phyloP scores from a whole-genome alignment of 2,888 invertebrate genomes.

The Orthonychiurus folsomi region DNA sequence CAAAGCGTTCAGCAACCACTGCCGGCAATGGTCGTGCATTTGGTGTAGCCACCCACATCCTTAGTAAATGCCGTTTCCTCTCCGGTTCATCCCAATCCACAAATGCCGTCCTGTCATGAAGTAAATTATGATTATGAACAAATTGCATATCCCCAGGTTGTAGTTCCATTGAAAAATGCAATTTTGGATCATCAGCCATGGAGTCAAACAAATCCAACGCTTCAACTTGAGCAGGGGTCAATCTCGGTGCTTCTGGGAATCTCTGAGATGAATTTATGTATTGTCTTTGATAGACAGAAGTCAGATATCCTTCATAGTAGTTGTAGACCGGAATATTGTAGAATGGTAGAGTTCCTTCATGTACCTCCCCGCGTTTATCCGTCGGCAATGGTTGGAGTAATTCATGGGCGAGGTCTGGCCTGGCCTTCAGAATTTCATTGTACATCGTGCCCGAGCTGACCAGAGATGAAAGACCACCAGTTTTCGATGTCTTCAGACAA shows the following conservation, averaged over 20 bases:
- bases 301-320: constrained; percentile 11
- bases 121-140: constrained; percentile 13
- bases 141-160: constrained; percentile 17
- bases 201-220: constrained; percentile 13
- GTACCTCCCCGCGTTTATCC: constrained; percentile 13
- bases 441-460: constrained; percentile 13
- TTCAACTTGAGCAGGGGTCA: constrained; percentile 6
- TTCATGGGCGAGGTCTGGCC: not conserved
- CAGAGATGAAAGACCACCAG: constrained; percentile 12
- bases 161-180: constrained; percentile 15
- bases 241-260: constrained; percentile 12
- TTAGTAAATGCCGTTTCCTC: constrained; percentile 10
- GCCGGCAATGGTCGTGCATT: constrained; percentile 14
- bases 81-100: constrained; percentile 12
- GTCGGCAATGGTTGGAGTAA: constrained; percentile 6
- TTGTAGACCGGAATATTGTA: constrained; percentile 13
- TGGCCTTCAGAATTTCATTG: constrained; percentile 12
- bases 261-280: constrained; percentile 14
- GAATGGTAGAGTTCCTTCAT: constrained; percentile 7
- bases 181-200: constrained; percentile 7
- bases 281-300: constrained; percentile 11
- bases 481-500: constrained; percentile 12
- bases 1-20: constrained; percentile 9
- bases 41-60: constrained; percentile 14
- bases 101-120: constrained; percentile 16